Evolutionary conservation across 2,113 vertebrate species (phyloP).

Genomic region (Phylloscopus trochiloides): DNA sequence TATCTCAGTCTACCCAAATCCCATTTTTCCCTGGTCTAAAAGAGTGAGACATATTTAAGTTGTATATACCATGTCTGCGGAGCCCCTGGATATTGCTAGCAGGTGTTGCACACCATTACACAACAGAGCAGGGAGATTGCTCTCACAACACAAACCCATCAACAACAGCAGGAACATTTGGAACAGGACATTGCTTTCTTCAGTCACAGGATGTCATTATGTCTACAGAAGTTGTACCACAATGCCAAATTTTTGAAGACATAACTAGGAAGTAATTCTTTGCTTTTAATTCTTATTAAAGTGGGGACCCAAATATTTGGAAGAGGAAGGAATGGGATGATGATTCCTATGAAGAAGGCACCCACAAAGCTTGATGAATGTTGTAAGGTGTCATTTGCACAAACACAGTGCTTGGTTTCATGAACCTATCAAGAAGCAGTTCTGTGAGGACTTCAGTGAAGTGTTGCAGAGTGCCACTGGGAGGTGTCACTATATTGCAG

Average conservation of each 20-base stretch:
- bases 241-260: background rate
- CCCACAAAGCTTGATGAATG: background rate
- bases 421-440: background rate
- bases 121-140: background rate
- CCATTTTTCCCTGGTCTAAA: background rate
- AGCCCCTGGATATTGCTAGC: background rate
- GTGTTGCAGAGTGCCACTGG: conserved; percentile 47
- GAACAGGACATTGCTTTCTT: conserved; percentile 4
- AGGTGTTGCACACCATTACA: background rate
- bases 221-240: background rate
- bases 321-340: background rate
- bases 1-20: background rate
- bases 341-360: background rate
- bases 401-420: background rate
- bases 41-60: background rate
- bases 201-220: background rate
- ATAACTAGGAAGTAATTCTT: background rate
- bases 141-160: background rate
- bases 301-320: background rate
- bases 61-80: background rate
- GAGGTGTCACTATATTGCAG: conserved; percentile 48
- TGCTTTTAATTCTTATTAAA: background rate
- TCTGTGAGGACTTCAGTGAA: conserved; percentile 18
- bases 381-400: background rate
- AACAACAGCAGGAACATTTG: background rate